Evolutionary conservation across 2,888 invertebrate species (phyloP), one percentile per base, ranked within the genome.

Genomic region (Harpagoxenus sublaevis): DNA sequence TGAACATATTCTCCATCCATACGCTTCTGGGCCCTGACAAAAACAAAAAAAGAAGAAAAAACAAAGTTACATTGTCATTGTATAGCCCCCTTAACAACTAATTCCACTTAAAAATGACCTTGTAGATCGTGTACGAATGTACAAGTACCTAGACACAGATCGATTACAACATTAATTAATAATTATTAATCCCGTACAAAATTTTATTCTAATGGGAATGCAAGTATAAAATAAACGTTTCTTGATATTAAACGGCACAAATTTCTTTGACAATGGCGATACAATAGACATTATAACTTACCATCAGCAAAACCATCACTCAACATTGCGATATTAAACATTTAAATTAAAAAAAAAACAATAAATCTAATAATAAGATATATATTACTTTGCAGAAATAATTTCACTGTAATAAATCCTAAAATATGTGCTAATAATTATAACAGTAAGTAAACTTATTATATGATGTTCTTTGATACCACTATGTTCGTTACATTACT

Each of bases 1-100:
- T 97, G 98, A 74, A 98, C 97, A 95, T 97, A 97, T 94, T 98
- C 97, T 85, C 98, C 98, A 93, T 98, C 97, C 97, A 98, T 97
- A 93, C 98, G 97, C 94, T 97, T 97, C 93, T 97, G 96, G 88
- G 98, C 98, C 95, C 98, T 98, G 94, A 9, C 57, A 18, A 57
- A 57, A 48, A 23, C 35, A 51, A 81, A 81, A 93, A 92, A 89
- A 86, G 91, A 85, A 86, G 92, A 92, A 89, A 85, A 92, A 86
- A 87, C 5, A 71, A 91, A 88, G 88, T 94, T 92, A 85, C 90
- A 94, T 92, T 88, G 91, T 89, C 87, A 90, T 89, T 81, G 73
- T 82, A 78, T 48, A 89, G 79, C 18, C 2, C 23, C 39, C 8
- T 55, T 71, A 12, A 71, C 79, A 77, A 83, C 82, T 39, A 84